Evolutionary conservation across 2,797 vertebrate genomes (phyloP).

Genomic region (Mastacembelus armatus): DNA sequence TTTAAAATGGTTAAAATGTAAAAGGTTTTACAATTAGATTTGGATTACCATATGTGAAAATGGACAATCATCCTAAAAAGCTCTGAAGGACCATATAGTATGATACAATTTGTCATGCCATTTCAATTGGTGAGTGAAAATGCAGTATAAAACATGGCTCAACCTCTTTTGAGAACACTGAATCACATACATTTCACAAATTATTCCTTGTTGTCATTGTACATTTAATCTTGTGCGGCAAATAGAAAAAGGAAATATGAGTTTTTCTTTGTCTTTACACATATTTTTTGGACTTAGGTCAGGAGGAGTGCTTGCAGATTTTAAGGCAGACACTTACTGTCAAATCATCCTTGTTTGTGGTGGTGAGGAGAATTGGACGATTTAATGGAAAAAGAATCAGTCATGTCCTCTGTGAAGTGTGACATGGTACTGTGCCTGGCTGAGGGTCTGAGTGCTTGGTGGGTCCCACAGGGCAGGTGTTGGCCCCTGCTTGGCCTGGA

Average conservation of each 20-base stretch:
- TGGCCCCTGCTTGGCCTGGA: slow-evolving; percentile 81
- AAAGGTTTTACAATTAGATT: slow-evolving; percentile 52
- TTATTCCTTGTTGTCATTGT: slow-evolving; percentile 70
- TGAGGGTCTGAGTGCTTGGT: slow-evolving; percentile 68
- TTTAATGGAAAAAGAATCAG: slow-evolving; percentile 14
- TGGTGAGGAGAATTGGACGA: slow-evolving; percentile 5
- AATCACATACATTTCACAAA: slow-evolving; percentile 71
- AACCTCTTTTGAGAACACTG: slow-evolving; percentile 67
- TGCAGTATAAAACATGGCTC: slow-evolving; percentile 67
- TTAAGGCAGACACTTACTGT: slow-evolving; percentile 89
- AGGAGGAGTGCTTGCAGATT: slow-evolving; percentile 69
- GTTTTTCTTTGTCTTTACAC: slow-evolving; percentile 62
- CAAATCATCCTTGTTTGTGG: slow-evolving; percentile 49
- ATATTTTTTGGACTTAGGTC: slow-evolving; percentile 44
- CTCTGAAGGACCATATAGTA: slow-evolving; percentile 30
- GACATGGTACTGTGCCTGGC: slow-evolving; percentile 42
- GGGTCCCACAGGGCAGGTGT: slow-evolving; percentile 71
- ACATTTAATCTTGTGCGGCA: slow-evolving; percentile 79
- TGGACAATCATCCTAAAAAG: slow-evolving; percentile 49
- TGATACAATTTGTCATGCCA: slow-evolving; percentile 44
- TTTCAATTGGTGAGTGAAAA: slow-evolving; percentile 52
- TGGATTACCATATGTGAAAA: slow-evolving; percentile 38
- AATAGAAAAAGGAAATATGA: slow-evolving; percentile 64
- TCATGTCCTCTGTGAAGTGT: slow-evolving; percentile 70
- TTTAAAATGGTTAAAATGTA: slow-evolving; percentile 46